Percentiles rank a stretch among this genome's conserved stretches.
Evolutionary conservation across 2,888 invertebrate species (phyloP).

Genomic region (Iselma pallidipennis): DNA sequence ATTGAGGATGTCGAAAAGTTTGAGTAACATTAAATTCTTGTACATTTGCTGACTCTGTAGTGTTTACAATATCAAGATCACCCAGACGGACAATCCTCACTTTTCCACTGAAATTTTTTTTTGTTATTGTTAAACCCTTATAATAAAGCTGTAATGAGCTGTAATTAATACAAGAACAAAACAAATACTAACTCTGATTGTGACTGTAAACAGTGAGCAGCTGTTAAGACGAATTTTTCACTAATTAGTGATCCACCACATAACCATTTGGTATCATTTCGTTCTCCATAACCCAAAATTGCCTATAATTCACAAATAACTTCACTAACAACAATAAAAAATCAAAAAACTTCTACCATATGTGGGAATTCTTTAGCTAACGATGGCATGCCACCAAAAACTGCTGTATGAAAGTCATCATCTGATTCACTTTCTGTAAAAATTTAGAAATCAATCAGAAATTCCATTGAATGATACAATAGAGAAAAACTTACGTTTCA

Average conservation of each 20-base stretch:
- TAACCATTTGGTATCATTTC: conserved; percentile 50
- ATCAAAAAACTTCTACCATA: conserved; percentile 4
- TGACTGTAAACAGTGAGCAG: conserved; percentile 63
- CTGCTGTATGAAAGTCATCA: too few species aligned
- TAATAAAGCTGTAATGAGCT: too few species aligned
- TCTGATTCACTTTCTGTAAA: too few species aligned
- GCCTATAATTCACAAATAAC: not conserved
- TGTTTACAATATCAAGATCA: conserved; percentile 29
- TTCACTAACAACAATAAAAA: not conserved
- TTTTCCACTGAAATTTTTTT: conserved; percentile 25
- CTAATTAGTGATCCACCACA: conserved; percentile 72
- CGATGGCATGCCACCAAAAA: too few species aligned
- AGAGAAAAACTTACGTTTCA: too few species aligned
- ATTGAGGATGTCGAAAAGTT: conserved; percentile 49
- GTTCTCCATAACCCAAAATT: not conserved
- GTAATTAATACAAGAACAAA: too few species aligned
- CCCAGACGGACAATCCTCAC: conserved; percentile 37
- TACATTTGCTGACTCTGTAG: conserved; percentile 30
- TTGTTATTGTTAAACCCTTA: too few species aligned
- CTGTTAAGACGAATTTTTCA: conserved; percentile 64
- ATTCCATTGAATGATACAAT: too few species aligned
- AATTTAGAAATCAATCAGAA: too few species aligned
- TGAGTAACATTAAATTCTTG: conserved; percentile 40
- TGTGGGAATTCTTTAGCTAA: conserved; percentile 12
- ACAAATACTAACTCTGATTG: too few species aligned